Base-by-base conservation (phyloP, 2,113 vertebrate genomes). In the Nothoprocta pentlandii region DNA sequence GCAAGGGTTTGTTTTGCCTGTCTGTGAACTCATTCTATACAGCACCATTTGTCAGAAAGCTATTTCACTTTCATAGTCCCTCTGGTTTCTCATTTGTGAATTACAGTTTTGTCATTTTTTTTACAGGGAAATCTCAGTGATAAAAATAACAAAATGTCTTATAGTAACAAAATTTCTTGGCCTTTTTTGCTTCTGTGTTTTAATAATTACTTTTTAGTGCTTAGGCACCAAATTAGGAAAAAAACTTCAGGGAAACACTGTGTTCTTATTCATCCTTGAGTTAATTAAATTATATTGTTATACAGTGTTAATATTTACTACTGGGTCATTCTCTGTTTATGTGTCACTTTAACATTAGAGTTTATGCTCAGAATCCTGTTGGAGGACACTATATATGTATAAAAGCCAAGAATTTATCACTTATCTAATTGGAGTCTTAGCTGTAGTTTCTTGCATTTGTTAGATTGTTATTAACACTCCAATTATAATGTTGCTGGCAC, bases 21-120 rank as follows among this genome's bases (percentile, higher is more conserved):
- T 11, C 41, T 39, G 44, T 75, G 73, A 80, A 59, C 47, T 84
- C 20, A 3, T 39, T 36, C 75, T 62, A 4, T n/a, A 42, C 30
- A 47, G 12, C 59, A 16, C 62, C n/a, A 34, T 91, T 92, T 91
- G 16, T 91, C 84, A 91, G 58, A 94, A 80, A 56, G 91, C 79
- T 66, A 77, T 95, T 89, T 80, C 84, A 77, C 30, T 91, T 92
- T 83, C 82, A 89, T 68, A 90, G 46, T 90, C 87, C 41, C 67
- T 82, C 41, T 95, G 62, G 34, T 92, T 81, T 82, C 58, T 41
- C 20, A 14, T 9, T 44, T 44, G 61, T 76, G 75, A 94, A 59
- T 64, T 47, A 85, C 3, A 14, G 6, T 80, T 91, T 91, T 58
- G 23, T 80, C 44, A 2, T 4, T 66, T 62, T 93, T 78, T 67